A percentile compares a stretch with the other conserved stretches of the same genome.
Conservation (phyloP, 2,797 vertebrate species). For the Pyrrhura leucotis region DNA sequence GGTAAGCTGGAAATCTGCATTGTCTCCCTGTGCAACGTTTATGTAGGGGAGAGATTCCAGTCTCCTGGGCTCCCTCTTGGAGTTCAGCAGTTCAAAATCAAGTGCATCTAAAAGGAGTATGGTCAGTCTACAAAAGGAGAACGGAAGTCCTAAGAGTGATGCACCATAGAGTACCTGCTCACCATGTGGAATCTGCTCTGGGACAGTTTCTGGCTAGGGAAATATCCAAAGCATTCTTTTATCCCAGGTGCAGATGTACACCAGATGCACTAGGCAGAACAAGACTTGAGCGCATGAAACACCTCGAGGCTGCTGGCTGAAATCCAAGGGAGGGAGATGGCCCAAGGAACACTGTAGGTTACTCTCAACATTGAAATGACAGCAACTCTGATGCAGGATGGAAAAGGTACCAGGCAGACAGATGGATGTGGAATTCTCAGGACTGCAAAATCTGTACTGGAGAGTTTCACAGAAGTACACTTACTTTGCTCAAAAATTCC, state of each 20-base stretch:
- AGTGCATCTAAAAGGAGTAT: neutral
- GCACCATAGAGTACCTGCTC: neutral
- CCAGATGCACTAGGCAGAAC: neutral
- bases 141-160: neutral
- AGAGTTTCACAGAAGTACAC: neutral
- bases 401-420: neutral
- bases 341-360: neutral
- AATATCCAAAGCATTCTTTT: neutral
- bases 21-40: neutral
- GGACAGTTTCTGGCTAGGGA: neutral
- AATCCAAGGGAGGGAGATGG: neutral
- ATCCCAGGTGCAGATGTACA: neutral
- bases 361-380: neutral
- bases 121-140: neutral
- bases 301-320: neutral
- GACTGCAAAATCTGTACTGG: neutral
- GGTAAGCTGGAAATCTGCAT: neutral
- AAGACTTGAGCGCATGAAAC: neutral
- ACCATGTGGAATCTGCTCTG: neutral
- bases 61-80: neutral
- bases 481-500: neutral
- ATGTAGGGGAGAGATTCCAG: neutral
- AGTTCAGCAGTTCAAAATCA: neutral
- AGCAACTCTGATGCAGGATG: neutral
- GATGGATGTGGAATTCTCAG: neutral